phyloP scores from a whole-genome alignment of 1,140 invertebrate genomes.

The Neuroterus valhalla region DNA sequence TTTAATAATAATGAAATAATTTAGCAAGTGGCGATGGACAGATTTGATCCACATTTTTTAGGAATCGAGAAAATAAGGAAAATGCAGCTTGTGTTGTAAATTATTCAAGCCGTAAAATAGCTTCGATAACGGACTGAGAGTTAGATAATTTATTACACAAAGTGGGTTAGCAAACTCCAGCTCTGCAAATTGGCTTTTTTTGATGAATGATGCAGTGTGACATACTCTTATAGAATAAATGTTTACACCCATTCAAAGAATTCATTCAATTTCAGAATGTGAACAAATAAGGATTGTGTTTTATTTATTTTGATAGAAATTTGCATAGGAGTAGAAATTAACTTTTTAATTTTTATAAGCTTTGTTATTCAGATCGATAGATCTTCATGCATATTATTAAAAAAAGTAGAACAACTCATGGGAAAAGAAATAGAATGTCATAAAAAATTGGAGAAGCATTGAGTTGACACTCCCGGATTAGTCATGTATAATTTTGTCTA shows the following conservation, averaged over 20 bases:
- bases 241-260: neutral
- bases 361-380: too few species aligned
- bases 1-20: constrained; percentile 6
- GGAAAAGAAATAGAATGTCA: too few species aligned
- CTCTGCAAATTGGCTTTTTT: neutral
- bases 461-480: neutral
- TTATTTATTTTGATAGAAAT: too few species aligned
- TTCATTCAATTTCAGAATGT: too few species aligned
- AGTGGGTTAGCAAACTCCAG: neutral
- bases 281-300: too few species aligned
- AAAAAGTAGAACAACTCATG: too few species aligned
- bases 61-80: neutral
- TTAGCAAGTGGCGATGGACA: neutral
- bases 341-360: too few species aligned
- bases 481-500: constrained; percentile 10
- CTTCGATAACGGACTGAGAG: neutral
- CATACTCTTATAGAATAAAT: neutral
- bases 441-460: neutral
- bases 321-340: too few species aligned
- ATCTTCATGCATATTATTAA: too few species aligned
- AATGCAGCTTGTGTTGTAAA: constrained; percentile 11
- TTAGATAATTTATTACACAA: constrained; percentile 21
- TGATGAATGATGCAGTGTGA: neutral
- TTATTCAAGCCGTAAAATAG: constrained; percentile 9
- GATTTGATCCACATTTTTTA: neutral